These are phyloP conservation scores for Pygoscelis antarcticus DNA, from an alignment of 2,113 vertebrate species.

Conservation along the genomic window DNA sequence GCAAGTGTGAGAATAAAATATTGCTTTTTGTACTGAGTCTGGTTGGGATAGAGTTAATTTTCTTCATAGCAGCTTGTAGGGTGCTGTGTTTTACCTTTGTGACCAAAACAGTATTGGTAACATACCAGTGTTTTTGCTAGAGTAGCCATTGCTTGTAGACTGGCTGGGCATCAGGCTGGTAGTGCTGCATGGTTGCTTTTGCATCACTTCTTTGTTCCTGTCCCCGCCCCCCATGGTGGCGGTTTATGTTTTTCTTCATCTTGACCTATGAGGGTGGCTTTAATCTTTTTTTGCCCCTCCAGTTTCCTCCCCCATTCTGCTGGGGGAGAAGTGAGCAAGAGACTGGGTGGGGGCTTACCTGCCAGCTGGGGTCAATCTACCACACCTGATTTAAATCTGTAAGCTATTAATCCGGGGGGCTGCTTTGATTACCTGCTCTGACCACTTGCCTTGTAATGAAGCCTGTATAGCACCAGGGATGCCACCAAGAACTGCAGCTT, in stretches of 20 bases:
- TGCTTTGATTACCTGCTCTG: background rate
- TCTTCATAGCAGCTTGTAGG: background rate
- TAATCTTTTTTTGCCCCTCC: background rate
- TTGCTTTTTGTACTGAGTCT: background rate
- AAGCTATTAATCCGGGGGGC: background rate
- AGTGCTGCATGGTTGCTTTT: background rate
- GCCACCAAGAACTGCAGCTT: background rate
- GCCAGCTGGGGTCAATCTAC: background rate
- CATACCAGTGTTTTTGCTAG: fast-evolving
- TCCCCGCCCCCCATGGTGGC: fast-evolving
- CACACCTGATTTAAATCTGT: background rate
- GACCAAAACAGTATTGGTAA: background rate
- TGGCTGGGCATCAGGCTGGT: background rate
- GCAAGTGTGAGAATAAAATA: background rate
- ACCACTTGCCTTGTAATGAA: background rate
- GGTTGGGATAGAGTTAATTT: background rate
- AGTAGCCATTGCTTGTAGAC: background rate
- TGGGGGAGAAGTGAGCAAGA: background rate
- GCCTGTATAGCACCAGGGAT: background rate
- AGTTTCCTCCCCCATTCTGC: background rate
- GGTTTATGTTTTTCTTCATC: background rate
- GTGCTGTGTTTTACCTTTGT: background rate
- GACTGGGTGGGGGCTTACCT: background rate
- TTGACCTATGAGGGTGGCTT: background rate
- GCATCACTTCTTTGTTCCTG: background rate